phyloP scores from a whole-genome alignment of 2,888 invertebrate species.

The Lagria hirta region DNA sequence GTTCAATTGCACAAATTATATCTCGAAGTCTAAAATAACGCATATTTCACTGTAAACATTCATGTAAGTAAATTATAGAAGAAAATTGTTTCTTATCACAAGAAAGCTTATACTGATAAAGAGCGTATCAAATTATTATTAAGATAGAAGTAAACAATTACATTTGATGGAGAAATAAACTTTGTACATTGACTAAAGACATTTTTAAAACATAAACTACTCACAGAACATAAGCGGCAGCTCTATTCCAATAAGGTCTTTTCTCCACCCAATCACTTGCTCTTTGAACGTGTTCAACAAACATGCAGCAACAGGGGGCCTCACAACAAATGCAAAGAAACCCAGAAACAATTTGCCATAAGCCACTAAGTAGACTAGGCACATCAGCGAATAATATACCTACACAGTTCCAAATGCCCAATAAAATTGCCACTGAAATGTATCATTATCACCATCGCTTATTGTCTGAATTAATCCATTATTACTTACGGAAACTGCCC shows the following conservation, averaged over 20 bases:
- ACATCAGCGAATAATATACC: conserved; percentile 66
- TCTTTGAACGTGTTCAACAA: conserved; percentile 90
- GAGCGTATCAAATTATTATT: too few species aligned
- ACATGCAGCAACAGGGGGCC: conserved; percentile 96
- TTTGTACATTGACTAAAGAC: background rate
- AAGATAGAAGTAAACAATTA: too few species aligned
- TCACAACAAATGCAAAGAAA: conserved; percentile 87
- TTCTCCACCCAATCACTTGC: conserved; percentile 81
- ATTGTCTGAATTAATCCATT: conserved; percentile 6
- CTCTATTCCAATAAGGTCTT: conserved; percentile 88
- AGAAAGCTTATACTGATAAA: too few species aligned
- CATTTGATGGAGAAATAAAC: too few species aligned
- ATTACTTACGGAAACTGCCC: conserved; percentile 75
- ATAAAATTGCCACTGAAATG: conserved; percentile 78
- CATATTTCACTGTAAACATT: too few species aligned
- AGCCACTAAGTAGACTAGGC: conserved; percentile 72
- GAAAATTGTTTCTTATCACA: too few species aligned
- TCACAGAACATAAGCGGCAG: conserved; percentile 81
- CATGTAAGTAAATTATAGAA: too few species aligned
- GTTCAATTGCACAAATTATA: too few species aligned
- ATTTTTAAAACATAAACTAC: too few species aligned
- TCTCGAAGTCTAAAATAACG: too few species aligned
- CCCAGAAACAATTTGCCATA: conserved; percentile 87
- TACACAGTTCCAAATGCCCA: conserved; percentile 76
- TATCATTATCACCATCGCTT: conserved; percentile 22